Conservation (phyloP, 2,888 invertebrate genomes). For the Ophioninae sp. region DNA sequence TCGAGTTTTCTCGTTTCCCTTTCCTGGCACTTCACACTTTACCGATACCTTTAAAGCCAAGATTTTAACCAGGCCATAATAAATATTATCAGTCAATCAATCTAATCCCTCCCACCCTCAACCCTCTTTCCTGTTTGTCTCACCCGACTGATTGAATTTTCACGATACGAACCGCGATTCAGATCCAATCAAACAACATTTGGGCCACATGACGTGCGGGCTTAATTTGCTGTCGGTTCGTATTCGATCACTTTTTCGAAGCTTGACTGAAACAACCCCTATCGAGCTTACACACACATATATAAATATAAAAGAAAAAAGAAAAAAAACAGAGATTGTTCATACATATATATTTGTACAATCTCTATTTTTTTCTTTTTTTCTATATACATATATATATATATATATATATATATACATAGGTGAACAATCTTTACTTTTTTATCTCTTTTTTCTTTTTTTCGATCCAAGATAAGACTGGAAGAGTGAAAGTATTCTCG, state of each 20-base stretch:
- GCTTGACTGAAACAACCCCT: neutral
- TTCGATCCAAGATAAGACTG: neutral
- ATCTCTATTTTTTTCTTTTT: neutral
- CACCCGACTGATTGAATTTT: constrained; percentile 42
- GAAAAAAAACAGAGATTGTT: too few relatives aligned
- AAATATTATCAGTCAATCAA: neutral
- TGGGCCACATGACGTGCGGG: constrained; percentile 22
- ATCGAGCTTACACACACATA: neutral
- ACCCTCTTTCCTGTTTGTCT: neutral
- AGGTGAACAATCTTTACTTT: neutral
- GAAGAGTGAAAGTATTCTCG: constrained; percentile 26
- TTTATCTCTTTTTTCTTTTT: neutral
- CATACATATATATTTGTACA: too few relatives aligned
- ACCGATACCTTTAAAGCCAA: neutral
- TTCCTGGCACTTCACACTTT: neutral
- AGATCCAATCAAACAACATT: constrained; percentile 49
- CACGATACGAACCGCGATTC: constrained; percentile 51
- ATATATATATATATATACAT: too few relatives aligned
- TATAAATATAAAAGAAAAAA: too few relatives aligned
- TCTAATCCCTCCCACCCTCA: constrained; percentile 1
- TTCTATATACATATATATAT: neutral
- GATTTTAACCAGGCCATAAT: neutral
- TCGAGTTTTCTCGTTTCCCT: too few relatives aligned
- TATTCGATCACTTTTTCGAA: neutral
- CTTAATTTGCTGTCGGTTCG: neutral